Base-by-base conservation (phyloP, 2,113 vertebrate genomes). In the Enhydra lutris region DNA sequence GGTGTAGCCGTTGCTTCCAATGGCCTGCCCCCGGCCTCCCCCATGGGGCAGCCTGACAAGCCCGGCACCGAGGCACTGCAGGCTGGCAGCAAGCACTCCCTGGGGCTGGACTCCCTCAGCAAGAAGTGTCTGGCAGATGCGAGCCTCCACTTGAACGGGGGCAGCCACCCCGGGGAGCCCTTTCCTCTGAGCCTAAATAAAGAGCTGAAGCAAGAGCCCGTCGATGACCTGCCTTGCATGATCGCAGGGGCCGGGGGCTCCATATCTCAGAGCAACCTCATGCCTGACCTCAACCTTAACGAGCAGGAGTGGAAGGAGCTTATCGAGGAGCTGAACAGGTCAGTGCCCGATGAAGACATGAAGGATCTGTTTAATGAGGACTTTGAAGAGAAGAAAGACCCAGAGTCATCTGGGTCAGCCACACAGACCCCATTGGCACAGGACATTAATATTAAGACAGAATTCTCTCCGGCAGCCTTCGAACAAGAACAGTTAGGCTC, bases 241-340 rank as follows among this genome's bases (percentile, higher is more conserved):
- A 99, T 99, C 18, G 97, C 99, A 4, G 99, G 99, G 6, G 91
- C 99, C 0, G 99, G 99, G 3, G 99, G 99, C 13, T 98, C 98
- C 67, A 99, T 99, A 29, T 99, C 98, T 85, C 99, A 99, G 92
- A 99, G 99, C 98, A 99, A 99, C 98, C 98, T 99, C 97, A 99
- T 99, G 98, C 99, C 99, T 0, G 99, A 99, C 98, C 99, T 99
- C 81, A 99, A 99, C 98, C 99, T 99, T 34, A 99, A 99, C 1
- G 99, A 99, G 98, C 99, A 99, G 98, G 99, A 99, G 93, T 99
- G 99, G 99, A 99, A 99, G 80, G 99, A 99, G 98, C 99, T 99
- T 94, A 99, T 99, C 90, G 99, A 99, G 98, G 99, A 99, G 98
- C 99, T 99, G 65, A 99, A 99, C 96, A 99, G 99, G 94, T 99